These are phyloP conservation scores for Amblyornis subalaris DNA, from an alignment of 2,113 vertebrate species.

Conservation along the genomic window DNA sequence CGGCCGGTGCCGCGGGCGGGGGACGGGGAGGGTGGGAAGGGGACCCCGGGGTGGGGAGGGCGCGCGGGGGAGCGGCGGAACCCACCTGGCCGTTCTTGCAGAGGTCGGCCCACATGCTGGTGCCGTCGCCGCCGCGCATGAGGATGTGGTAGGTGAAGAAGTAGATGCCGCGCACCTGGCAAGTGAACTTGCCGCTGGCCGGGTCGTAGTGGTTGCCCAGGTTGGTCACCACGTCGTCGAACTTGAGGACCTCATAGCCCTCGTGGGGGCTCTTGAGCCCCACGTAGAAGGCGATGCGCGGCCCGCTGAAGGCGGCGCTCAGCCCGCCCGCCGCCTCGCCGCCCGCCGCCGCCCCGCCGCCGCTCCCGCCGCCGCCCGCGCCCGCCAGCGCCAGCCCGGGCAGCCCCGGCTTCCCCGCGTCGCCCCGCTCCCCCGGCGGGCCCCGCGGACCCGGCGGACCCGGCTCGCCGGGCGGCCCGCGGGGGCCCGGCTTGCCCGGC, in stretches of 20 bases:
- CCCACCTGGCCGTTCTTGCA: slow-evolving; percentile 93
- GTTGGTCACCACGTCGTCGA: slow-evolving; percentile 97
- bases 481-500: too few species aligned
- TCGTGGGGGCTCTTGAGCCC: slow-evolving; percentile 96
- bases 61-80: not conserved
- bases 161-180: slow-evolving; percentile 90
- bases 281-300: slow-evolving; percentile 91
- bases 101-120: slow-evolving; percentile 98
- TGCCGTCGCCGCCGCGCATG: slow-evolving; percentile 96
- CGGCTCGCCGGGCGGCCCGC: too few species aligned
- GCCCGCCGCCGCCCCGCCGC: slow-evolving; percentile 62
- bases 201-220: slow-evolving; percentile 92
- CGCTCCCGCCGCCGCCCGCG: slow-evolving; percentile 53
- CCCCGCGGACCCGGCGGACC: too few species aligned
- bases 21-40: not conserved
- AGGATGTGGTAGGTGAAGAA: slow-evolving; percentile 98
- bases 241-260: slow-evolving; percentile 93
- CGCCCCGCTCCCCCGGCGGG: too few species aligned
- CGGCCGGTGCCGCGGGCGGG: too few species aligned
- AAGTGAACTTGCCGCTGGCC: slow-evolving; percentile 90
- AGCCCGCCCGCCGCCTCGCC: slow-evolving; percentile 66
- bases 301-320: slow-evolving; percentile 71
- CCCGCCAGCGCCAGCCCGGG: too few species aligned
- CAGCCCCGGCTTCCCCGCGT: too few species aligned
- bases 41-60: not conserved